phyloP scores from a whole-genome alignment of 2,113 vertebrate genomes.

The Melanerpes aurifrons region DNA sequence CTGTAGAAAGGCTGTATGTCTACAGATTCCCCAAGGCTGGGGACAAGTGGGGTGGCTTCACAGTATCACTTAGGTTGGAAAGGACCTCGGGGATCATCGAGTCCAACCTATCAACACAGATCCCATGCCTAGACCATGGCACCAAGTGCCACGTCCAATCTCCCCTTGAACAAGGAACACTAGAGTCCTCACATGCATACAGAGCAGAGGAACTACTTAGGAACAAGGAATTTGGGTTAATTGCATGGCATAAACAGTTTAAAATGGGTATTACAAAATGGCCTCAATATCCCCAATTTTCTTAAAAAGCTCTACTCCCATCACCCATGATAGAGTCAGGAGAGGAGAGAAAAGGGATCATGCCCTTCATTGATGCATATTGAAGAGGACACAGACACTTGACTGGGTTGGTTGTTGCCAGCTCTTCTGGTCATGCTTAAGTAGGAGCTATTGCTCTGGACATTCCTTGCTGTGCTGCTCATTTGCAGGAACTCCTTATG shows the following conservation, averaged over 20 bases:
- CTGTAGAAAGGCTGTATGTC: not conserved
- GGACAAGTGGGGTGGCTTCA: fast-evolving
- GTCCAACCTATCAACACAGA: too few species aligned
- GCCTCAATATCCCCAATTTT: not conserved
- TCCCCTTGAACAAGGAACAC: too few species aligned
- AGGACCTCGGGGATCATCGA: too few species aligned
- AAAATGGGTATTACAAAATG: not conserved
- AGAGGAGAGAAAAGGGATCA: not conserved
- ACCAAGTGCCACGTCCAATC: too few species aligned
- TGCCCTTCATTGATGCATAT: fast-evolving
- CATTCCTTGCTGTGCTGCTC: not conserved
- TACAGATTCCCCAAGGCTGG: not conserved
- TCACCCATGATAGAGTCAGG: not conserved
- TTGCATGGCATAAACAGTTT: not conserved
- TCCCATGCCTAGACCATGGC: too few species aligned
- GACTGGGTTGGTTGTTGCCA: not conserved
- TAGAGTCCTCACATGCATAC: not conserved
- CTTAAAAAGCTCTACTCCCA: not conserved
- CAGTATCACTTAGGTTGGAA: too few species aligned
- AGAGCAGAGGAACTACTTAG: not conserved
- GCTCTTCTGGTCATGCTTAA: not conserved
- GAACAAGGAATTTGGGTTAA: not conserved
- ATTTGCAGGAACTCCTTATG: not conserved
- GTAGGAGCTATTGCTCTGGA: not conserved
- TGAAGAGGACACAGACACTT: not conserved